A percentile compares a stretch with the other conserved stretches of the same genome.
These are phyloP conservation scores for Halichoerus grypus DNA, from an alignment of 2,113 vertebrate genomes.

Conservation along the genomic window DNA sequence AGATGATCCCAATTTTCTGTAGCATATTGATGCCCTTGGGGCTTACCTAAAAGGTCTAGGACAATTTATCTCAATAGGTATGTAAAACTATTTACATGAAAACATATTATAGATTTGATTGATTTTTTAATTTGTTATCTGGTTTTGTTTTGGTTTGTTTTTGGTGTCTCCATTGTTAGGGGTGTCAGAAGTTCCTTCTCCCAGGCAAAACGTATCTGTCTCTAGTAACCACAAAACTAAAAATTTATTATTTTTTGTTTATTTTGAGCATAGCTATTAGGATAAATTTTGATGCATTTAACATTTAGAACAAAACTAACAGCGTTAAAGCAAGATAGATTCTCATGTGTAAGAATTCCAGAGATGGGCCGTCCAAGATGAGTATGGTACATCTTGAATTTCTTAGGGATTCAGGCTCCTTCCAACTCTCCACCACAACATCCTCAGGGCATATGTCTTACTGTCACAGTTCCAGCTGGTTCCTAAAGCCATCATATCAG, in stretches of 20 bases:
- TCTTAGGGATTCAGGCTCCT: neutral
- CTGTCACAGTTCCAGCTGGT: neutral
- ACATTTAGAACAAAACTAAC: slow-evolving; percentile 47
- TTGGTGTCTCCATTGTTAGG: neutral
- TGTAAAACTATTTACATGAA: neutral
- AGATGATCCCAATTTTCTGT: slow-evolving; percentile 1
- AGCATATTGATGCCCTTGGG: neutral
- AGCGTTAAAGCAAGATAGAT: neutral
- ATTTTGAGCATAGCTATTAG: neutral
- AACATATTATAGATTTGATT: neutral
- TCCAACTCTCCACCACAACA: neutral
- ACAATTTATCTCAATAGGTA: neutral
- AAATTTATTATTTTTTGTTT: neutral
- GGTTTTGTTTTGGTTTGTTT: neutral
- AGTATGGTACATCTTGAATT: neutral
- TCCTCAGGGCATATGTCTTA: too few species aligned
- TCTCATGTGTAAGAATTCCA: neutral
- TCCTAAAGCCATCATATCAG: neutral
- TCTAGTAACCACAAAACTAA: neutral
- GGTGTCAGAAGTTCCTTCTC: neutral
- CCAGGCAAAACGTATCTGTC: neutral
- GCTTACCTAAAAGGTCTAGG: neutral
- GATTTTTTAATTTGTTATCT: neutral
- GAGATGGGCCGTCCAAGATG: neutral
- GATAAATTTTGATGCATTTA: neutral